Evolutionary conservation across 2,113 vertebrate species (phyloP), one percentile per base, ranked within the genome.

Genomic region (Elephas maximus): DNA sequence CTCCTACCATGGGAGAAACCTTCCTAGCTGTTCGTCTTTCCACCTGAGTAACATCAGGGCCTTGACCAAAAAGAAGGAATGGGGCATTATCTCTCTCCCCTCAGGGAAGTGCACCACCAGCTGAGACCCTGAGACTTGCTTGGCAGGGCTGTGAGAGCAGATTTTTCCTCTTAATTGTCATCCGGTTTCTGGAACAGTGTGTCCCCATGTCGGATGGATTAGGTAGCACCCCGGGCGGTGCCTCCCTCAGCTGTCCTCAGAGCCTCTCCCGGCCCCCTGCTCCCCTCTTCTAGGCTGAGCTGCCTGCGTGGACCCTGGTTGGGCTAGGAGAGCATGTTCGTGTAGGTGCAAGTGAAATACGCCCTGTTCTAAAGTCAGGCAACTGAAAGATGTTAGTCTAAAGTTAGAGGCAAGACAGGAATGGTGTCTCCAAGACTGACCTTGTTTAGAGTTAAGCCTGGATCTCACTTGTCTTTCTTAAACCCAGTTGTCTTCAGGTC

Each of bases 101-200:
- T 23, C 0, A 10, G n/a, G 80, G 78, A 94, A 92, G 97, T 93
- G 23, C 41, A 63, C 71, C 86, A 93, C 97, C 97, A 97, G 97
- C 96, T 98, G 98, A 98, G 98, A 69, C 6, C 17, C 95, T 96
- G 97, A 69, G 90, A 95, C 97, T 97, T 84, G 94, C 94, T 97
- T 98, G 98, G 98, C 98, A 98, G 82, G 92, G 69, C 78, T 65
- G 62, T 6, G 81, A 90, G 91, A 98, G 96, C 98, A 98, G 97
- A 93, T 98, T 98, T 98, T 98, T 98, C 96, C 97, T 97, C 93
- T 98, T 98, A 98, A 80, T 96, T 98, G 97, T 97, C 97, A 98
- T 98, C 95, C 90, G 0, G 92, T 98, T 89, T 4, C 48, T 97
- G 96, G 98, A 98, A 98, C 96, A 94, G 81, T 53, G 4, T 96